Evolutionary conservation across 2,797 vertebrate genomes (phyloP).

Genomic region (Heteromormyrus szaboi): DNA sequence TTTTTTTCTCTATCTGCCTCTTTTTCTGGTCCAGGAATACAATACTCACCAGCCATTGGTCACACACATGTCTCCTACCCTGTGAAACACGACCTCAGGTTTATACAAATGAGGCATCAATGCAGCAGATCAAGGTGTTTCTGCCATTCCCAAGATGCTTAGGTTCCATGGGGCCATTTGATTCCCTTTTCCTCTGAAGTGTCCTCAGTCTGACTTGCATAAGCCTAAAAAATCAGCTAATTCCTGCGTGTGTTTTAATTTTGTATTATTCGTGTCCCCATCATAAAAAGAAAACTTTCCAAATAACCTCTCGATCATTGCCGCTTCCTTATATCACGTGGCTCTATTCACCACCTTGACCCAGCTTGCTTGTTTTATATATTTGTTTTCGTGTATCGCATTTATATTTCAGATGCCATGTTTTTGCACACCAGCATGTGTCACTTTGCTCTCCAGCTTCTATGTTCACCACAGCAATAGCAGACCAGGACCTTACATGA

Average conservation of each 20-base stretch:
- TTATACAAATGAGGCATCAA: neutral
- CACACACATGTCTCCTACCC: neutral
- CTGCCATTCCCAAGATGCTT: neutral
- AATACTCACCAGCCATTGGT: neutral
- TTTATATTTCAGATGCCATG: neutral
- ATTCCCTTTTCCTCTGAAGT: neutral
- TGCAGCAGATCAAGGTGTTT: neutral
- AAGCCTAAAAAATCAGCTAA: neutral
- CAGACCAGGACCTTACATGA: neutral
- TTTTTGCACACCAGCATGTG: neutral
- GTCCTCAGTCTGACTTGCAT: neutral
- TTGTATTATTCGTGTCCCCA: neutral
- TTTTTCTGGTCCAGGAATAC: neutral
- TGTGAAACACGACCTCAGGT: neutral
- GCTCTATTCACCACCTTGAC: neutral
- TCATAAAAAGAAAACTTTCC: neutral
- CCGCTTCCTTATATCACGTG: neutral
- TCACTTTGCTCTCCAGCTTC: neutral
- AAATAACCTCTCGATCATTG: neutral
- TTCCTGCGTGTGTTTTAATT: neutral
- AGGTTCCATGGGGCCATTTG: neutral
- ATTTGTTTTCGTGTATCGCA: neutral
- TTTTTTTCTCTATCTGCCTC: neutral
- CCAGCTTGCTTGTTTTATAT: neutral
- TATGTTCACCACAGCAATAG: neutral